Evolutionary conservation across 2,888 invertebrate species (phyloP).

Genomic region (Folsomia manolachei): DNA sequence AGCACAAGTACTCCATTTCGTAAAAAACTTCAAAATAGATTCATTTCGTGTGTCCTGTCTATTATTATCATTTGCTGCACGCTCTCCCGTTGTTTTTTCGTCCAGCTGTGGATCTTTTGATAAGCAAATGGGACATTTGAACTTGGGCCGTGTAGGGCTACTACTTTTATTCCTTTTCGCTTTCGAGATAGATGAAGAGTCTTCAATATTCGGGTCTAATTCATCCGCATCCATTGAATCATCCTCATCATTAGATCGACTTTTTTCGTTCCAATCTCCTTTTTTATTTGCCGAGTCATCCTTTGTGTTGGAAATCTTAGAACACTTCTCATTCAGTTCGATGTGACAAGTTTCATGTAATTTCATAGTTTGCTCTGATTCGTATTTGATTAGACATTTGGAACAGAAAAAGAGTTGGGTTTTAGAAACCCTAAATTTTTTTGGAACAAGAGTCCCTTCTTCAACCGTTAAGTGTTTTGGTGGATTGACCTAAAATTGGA

Average conservation of each 20-base stretch:
- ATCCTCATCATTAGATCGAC: slow-evolving; percentile 9
- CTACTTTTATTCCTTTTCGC: neutral
- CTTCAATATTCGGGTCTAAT: neutral
- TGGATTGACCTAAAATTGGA: slow-evolving; percentile 31
- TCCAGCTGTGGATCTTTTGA: too few species aligned
- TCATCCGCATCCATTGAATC: neutral
- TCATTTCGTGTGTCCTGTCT: too few species aligned
- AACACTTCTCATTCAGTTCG: neutral
- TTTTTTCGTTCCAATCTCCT: neutral
- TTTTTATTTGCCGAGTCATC: neutral
- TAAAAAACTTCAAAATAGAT: neutral
- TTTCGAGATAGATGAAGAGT: too few species aligned
- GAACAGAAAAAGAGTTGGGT: slow-evolving; percentile 35
- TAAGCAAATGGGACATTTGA: neutral
- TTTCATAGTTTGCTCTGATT: slow-evolving; percentile 34
- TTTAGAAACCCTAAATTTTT: slow-evolving; percentile 37
- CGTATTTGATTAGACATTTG: slow-evolving; percentile 40
- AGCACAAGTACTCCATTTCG: slow-evolving; percentile 65
- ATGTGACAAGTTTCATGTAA: slow-evolving; percentile 48
- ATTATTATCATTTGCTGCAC: too few species aligned
- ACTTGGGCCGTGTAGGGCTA: slow-evolving; percentile 2
- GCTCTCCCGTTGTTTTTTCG: too few species aligned
- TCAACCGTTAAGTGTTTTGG: slow-evolving; percentile 33
- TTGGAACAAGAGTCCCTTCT: slow-evolving; percentile 33
- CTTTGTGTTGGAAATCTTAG: neutral